A percentile compares a stretch with the other conserved stretches of the same genome.
These are phyloP conservation scores for Drosophila pallidifrons DNA, from an alignment of 1,140 invertebrate species.

Conservation along the genomic window DNA sequence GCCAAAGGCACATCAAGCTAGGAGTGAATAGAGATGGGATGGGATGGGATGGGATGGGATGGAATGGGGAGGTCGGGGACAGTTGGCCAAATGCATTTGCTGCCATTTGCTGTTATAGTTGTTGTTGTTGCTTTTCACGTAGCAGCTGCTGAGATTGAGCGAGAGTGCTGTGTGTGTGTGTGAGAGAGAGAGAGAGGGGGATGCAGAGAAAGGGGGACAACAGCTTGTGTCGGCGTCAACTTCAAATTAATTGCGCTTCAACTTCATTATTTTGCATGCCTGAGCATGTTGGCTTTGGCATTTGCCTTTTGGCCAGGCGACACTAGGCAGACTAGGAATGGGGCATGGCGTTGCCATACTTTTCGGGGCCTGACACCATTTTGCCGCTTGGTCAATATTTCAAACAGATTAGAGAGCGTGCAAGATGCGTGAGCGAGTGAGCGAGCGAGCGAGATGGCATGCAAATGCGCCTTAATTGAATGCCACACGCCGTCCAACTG, in stretches of 20 bases:
- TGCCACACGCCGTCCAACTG: slow-evolving; percentile 51
- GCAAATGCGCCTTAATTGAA: slow-evolving; percentile 79
- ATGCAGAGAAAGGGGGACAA: too few relatives aligned
- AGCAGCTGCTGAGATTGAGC: slow-evolving; percentile 25
- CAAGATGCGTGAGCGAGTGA: neutral
- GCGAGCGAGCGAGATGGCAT: slow-evolving; percentile 50
- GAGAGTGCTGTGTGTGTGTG: neutral
- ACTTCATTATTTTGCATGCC: slow-evolving; percentile 81
- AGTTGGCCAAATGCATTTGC: slow-evolving; percentile 15
- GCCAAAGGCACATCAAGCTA: slow-evolving; percentile 48
- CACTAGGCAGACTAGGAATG: too few relatives aligned
- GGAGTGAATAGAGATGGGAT: slow-evolving; percentile 3
- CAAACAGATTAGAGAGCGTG: slow-evolving; percentile 75
- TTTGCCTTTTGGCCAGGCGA: slow-evolving; percentile 13
- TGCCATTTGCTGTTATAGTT: slow-evolving; percentile 4
- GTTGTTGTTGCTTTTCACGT: neutral
- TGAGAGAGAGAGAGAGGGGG: neutral
- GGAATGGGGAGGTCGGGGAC: neutral
- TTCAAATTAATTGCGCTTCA: slow-evolving; percentile 79
- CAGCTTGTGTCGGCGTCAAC: slow-evolving; percentile 38
- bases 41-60: too few relatives aligned
- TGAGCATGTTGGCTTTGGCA: slow-evolving; percentile 56
- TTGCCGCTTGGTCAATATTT: slow-evolving; percentile 80
- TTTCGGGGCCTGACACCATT: slow-evolving; percentile 69
- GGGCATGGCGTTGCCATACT: slow-evolving; percentile 20